Evolutionary conservation across 2,113 vertebrate genomes (phyloP).

Genomic region (Megaleporinus macrocephalus): DNA sequence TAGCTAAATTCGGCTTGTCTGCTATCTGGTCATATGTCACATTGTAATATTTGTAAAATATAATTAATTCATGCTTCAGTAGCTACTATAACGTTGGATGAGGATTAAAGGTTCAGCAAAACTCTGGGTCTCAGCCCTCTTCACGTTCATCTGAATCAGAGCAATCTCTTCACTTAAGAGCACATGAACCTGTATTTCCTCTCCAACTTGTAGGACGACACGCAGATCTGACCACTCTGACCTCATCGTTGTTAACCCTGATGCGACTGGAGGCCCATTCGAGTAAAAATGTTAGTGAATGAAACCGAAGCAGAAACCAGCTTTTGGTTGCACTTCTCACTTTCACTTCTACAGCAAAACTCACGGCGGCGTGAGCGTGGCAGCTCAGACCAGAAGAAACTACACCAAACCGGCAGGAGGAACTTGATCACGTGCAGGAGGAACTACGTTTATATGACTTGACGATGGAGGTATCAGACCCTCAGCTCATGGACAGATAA

Average conservation of each 20-base stretch:
- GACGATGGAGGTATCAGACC: neutral
- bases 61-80: no score
- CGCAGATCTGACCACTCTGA: neutral
- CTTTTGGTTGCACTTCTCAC: neutral
- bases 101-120: no score
- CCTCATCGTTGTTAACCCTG: no score
- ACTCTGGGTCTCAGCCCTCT: no score
- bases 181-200: neutral
- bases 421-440: neutral
- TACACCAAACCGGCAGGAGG: neutral
- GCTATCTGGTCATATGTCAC: no score
- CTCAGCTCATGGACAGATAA: neutral
- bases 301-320: neutral
- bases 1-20: no score
- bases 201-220: slow-evolving; percentile 18
- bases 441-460: neutral
- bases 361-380: no score
- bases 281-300: no score
- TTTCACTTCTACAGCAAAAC: neutral
- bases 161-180: neutral
- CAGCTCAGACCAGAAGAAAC: neutral
- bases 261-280: no score
- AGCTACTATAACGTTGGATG: no score
- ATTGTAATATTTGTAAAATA: no score
- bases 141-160: neutral